Base-by-base conservation (phyloP, 2,797 vertebrate species). In the Peromyscus eremicus region DNA sequence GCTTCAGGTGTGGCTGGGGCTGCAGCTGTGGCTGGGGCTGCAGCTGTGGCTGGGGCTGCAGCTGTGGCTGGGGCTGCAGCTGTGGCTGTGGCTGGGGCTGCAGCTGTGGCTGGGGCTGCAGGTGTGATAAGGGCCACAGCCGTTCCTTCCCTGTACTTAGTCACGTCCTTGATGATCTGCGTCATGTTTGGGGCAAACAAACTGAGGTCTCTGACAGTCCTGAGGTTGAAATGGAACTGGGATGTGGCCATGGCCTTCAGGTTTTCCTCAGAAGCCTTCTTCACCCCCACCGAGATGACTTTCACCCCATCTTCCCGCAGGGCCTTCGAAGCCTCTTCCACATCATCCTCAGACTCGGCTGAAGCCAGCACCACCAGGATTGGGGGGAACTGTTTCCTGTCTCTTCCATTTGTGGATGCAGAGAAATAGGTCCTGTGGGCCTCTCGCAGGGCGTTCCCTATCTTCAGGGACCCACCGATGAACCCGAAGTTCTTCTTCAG, bases 321-420 rank as follows among this genome's bases (percentile, higher is more conserved):
- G 5, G 92, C 85, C 37, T 66, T 37, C 0, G 98, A 71, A 13
- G 97, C 96, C 68, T 75, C 75, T 70, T 88, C 75, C 79, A 98
- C 94, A 0, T 98, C 97, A 92, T 99, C 98, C 89, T 97, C 88
- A 0, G 98, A 98, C 23, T 96, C 57, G 0, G 94, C 97, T 0
- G 98, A 98, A 79, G 98, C 97, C 81, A 99, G 92, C 21, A 98
- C 95, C 94, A 98, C 97, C 80, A 98, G 64, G 84, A 98, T 75
- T 0, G 95, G 97, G 37, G 98, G 97, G 16, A 98, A 97, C 52
- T 92, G 92, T 13, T 97, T 96, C 87, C 49, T 97, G 92, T 98
- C 97, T 83, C 98, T 98, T 73, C 90, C 88, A 5, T 17, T 79
- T 0, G 40, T 8, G 12, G 89, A 62, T 16, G 49, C 77, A 46